These are phyloP conservation scores for Microcebus lehilahytsara DNA, from an alignment of 2,113 vertebrate genomes.

Conservation along the genomic window DNA sequence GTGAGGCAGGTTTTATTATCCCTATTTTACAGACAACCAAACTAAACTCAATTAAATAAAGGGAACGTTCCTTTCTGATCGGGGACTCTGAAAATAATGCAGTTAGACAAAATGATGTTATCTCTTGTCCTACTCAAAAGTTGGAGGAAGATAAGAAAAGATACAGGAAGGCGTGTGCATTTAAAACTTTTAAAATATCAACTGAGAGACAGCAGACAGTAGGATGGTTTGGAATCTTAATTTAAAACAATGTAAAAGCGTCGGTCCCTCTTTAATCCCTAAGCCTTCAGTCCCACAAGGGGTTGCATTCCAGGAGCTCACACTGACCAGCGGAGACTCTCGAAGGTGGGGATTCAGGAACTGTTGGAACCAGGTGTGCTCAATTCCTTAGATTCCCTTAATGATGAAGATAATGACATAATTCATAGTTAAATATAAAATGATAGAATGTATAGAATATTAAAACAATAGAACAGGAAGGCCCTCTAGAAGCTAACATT, in stretches of 20 bases:
- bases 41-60: not conserved
- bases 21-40: not conserved
- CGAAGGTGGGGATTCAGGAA: not conserved
- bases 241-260: not conserved
- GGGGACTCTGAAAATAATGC: not conserved
- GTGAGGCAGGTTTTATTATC: not conserved
- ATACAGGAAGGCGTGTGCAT: not conserved
- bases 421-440: constrained; percentile 23
- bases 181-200: not conserved
- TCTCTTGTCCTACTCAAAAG: not conserved
- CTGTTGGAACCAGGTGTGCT: not conserved
- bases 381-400: not conserved
- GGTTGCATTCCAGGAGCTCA: not conserved
- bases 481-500: not conserved
- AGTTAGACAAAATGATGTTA: constrained; percentile 21
- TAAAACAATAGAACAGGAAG: not conserved
- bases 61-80: not conserved
- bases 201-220: not conserved
- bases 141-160: not conserved
- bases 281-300: not conserved
- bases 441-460: not conserved
- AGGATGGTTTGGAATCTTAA: not conserved
- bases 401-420: not conserved
- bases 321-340: not conserved
- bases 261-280: not conserved